Evolutionary conservation across 2,888 invertebrate species (phyloP).

Genomic region (Zygogramma bicolorata): DNA sequence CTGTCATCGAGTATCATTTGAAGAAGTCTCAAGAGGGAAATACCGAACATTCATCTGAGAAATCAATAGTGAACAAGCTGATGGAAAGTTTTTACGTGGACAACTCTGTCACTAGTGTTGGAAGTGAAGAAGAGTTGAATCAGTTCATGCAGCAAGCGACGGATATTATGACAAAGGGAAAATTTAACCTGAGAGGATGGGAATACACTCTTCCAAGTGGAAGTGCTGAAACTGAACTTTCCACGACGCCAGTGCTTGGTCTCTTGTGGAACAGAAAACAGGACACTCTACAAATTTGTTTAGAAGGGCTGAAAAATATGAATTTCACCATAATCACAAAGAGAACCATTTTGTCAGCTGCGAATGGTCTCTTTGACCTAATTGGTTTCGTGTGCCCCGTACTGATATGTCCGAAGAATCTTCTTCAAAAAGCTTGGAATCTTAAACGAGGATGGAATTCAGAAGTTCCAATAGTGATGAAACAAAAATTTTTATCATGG

Average conservation of each 20-base stretch:
- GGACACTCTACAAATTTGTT: conserved; percentile 21
- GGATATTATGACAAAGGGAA: conserved; percentile 13
- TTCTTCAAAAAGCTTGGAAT: conserved; percentile 31
- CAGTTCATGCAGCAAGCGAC: conserved; percentile 24
- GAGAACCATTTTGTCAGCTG: conserved; percentile 24
- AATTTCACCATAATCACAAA: conserved; percentile 16
- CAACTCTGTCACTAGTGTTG: conserved; percentile 32
- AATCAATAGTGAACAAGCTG: neutral
- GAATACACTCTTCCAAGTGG: neutral
- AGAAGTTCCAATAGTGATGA: neutral
- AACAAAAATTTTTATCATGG: neutral
- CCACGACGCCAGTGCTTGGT: conserved; percentile 10
- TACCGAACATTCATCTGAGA: neutral
- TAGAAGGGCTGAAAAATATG: neutral
- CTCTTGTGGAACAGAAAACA: conserved; percentile 26
- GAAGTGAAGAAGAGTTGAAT: neutral
- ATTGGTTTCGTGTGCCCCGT: conserved; percentile 36
- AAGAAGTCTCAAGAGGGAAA: conserved; percentile 4
- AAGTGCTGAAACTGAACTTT: neutral
- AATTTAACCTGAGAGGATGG: conserved; percentile 30
- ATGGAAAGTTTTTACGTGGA: conserved; percentile 32
- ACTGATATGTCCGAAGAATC: conserved; percentile 34
- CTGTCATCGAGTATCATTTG: conserved; percentile 37
- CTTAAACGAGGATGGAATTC: neutral
- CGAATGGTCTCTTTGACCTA: conserved; percentile 35